Evolutionary conservation across 1,140 invertebrate species (phyloP).

Genomic region (Lordiphosa mommai): DNA sequence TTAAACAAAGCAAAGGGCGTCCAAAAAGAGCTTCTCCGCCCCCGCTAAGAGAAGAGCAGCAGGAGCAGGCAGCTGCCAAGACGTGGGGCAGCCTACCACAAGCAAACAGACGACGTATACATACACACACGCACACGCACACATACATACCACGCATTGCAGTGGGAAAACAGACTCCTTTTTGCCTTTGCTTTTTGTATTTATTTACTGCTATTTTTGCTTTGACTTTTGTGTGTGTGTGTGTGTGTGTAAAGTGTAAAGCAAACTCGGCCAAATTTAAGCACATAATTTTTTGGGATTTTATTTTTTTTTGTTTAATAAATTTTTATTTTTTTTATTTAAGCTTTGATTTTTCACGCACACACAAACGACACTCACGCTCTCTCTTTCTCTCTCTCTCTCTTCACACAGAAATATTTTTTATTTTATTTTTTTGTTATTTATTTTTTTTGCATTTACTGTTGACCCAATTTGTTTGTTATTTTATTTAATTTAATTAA

Average conservation of each 20-base stretch:
- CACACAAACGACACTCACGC: conserved; percentile 22
- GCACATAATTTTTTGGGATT: too few relatives aligned
- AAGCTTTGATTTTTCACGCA: conserved; percentile 24
- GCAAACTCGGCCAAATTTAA: conserved; percentile 22
- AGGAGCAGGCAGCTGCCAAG: conserved; percentile 39
- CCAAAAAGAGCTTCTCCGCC: not conserved
- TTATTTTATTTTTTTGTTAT: conserved; percentile 2
- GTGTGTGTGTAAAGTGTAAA: conserved; percentile 2
- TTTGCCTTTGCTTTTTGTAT: conserved; percentile 40
- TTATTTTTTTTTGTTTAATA: too few relatives aligned
- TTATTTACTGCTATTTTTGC: conserved; percentile 55
- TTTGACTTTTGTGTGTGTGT: conserved; percentile 12
- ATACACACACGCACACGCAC: conserved; percentile 25
- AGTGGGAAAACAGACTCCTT: conserved; percentile 52
- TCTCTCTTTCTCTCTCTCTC: conserved; percentile 55
- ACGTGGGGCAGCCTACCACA: conserved; percentile 42
- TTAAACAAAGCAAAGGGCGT: conserved; percentile 51
- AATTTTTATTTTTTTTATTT: conserved; percentile 4
- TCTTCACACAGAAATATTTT: conserved; percentile 59
- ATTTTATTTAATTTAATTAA: conserved; percentile 3
- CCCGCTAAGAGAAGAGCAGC: not conserved
- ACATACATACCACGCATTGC: conserved; percentile 39
- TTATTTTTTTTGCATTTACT: conserved; percentile 8
- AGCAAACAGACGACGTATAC: conserved; percentile 38
- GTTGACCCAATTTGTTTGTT: conserved; percentile 1